Base-by-base conservation (phyloP, 2,113 vertebrate species). In the Otus sunia region DNA sequence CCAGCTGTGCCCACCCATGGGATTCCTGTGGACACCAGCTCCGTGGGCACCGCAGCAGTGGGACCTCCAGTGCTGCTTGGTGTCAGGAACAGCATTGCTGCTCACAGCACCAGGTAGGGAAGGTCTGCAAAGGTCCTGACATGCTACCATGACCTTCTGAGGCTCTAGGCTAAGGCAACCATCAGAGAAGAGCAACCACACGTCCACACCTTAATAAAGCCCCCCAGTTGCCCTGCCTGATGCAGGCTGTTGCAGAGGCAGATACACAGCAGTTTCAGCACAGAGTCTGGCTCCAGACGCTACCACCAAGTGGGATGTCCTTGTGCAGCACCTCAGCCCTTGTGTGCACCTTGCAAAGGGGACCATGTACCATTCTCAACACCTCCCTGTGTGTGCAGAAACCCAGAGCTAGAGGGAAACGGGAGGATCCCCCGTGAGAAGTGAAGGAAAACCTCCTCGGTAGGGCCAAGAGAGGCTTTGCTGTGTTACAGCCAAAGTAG, bases 61-160 rank as follows among this genome's bases (percentile, higher is more conserved):
- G 30, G 50, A 58, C 36, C 41, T 56, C 3, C 3, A 52, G 63
- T 58, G 6, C 52, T n/a, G 71, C n/a, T 71, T 0, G 0, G 59
- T 1, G 5, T 9, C 63, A 30, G 77, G 47, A 75, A 4, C 1
- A 3, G 60, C 77, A 45, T 55, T 1, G 0, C 47, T n/a, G 49
- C 67, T 63, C 19, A 41, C 50, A 29, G 43, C 0, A 3, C 55
- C 75, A 39, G 55, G 52, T 22, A 36, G 17, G 34, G 34, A 60
- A 56, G 47, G 18, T 22, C 37, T 3, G 3, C 0, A 0, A 43
- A 68, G 43, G 32, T 63, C 68, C 36, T 2, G 10, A 11, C 4
- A 21, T 0, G 0, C 15, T n/a, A n/a, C 68, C 10, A 5, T 16
- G 20, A 50, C 17, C 41, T 72, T 50, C 41, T 50, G 50, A 58